phyloP scores from a whole-genome alignment of 2,888 invertebrate species.

The Ctena decussata region DNA sequence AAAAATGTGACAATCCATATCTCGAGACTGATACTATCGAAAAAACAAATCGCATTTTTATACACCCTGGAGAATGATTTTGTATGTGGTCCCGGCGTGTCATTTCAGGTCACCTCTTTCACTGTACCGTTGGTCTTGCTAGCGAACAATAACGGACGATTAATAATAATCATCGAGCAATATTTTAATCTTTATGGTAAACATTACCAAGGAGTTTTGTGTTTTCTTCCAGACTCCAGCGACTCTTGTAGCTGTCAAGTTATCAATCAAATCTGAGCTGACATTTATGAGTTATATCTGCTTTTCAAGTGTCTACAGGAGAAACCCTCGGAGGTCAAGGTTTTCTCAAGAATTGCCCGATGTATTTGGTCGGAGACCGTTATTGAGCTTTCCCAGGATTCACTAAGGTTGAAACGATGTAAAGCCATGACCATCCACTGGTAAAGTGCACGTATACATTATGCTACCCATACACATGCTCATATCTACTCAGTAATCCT shows the following conservation, averaged over 20 bases:
- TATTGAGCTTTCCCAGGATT: no score
- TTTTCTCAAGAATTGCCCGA: no score
- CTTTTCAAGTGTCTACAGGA: background rate
- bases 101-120: constrained; percentile 5
- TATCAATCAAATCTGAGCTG: constrained; percentile 1
- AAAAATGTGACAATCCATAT: constrained; percentile 5
- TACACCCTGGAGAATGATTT: background rate
- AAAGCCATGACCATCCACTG: no score
- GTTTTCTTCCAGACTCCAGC: background rate
- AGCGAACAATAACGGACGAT: constrained; percentile 4
- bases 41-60: constrained; percentile 14
- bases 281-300: background rate
- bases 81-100: constrained; percentile 1
- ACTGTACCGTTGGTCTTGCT: constrained; percentile 3
- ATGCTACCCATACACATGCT: no score
- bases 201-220: background rate
- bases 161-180: constrained; percentile 14
- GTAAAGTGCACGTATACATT: no score
- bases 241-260: background rate
- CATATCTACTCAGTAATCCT: no score
- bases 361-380: no score
- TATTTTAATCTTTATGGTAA: constrained; percentile 6
- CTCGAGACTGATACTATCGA: background rate
- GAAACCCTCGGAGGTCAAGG: background rate
- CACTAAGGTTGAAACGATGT: no score